Base-by-base conservation (phyloP, 2,113 vertebrate species). In the Syrrhaptes paradoxus region DNA sequence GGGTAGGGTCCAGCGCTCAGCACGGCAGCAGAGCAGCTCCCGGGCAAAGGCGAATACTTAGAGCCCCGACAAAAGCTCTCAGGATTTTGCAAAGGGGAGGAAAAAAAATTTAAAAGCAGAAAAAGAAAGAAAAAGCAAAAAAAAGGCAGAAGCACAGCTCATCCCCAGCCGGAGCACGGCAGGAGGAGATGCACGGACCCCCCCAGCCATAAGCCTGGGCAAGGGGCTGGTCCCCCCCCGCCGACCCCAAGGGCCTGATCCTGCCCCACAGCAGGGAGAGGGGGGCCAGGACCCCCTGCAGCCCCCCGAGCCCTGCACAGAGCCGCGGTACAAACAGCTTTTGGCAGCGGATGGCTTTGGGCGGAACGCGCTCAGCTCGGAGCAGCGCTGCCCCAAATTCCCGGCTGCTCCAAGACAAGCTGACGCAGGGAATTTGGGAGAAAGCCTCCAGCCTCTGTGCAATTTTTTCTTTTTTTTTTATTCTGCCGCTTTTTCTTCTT, bases 381-480 rank as follows among this genome's bases (percentile, higher is more conserved):
- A 43, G 85, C 92, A 14, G 78, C 58, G 11, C 48, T 25, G 89
- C 3, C 92, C 95, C 95, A 32, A 75, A 87, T 84, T 72, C 85
- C 78, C 5, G 67, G 38, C 52, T 1, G 86, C 95, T 76, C 63
- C 9, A 2, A 21, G 34, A 22, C 7, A 1, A 17, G 86, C 95
- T 94, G 92, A 92, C 89, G 45, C 1, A 61, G 72, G 76, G 21
- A 70, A 58, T 89, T 65, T 25, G 26, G 85, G 41, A 68, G 52
- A 34, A 43, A 85, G 82, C 81, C 85, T 80, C 85, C 78, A 38
- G 85, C 75, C 91, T 61, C 85, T 31, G 2, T 7, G 13, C 26
- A 31, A 41, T 41, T 41, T 41, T 11, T 41, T 38, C 11, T n/a
- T 41, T 41, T 41, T 41, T 62, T 18, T 15, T 51, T 24, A 5